These are phyloP conservation scores for Hiodon alosoides DNA, from an alignment of 2,113 vertebrate species.

Conservation along the genomic window DNA sequence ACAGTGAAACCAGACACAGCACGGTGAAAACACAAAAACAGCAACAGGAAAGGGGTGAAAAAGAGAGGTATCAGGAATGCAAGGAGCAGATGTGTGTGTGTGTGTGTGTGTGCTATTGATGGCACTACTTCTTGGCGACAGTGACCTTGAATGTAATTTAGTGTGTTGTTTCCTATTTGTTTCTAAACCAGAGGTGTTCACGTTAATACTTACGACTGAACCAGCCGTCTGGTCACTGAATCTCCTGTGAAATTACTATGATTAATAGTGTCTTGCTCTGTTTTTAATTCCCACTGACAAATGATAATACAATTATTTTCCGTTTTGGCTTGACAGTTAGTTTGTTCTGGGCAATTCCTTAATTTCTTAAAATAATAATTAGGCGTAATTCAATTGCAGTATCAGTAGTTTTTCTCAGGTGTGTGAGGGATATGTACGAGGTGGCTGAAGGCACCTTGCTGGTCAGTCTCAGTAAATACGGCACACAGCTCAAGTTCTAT, in stretches of 20 bases:
- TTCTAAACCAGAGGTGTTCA: constrained; percentile 33
- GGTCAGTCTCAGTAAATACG: constrained; percentile 51
- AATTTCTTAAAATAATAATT: constrained; percentile 72
- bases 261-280: constrained; percentile 48
- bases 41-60: too few relatives aligned
- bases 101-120: too few relatives aligned
- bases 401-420: constrained; percentile 69
- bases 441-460: constrained; percentile 54
- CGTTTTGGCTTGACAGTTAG: constrained; percentile 45
- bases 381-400: constrained; percentile 61
- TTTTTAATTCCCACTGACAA: constrained; percentile 36
- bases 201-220: constrained; percentile 42
- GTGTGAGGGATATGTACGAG: constrained; percentile 51
- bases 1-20: too few relatives aligned
- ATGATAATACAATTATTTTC: constrained; percentile 41
- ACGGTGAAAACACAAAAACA: too few relatives aligned
- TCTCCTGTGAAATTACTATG: constrained; percentile 41
- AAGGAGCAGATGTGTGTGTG: too few relatives aligned
- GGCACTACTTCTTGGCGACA: constrained; percentile 57
- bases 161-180: constrained; percentile 31
- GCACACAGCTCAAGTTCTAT: neutral
- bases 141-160: constrained; percentile 66
- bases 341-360: constrained; percentile 60
- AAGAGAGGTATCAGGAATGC: too few relatives aligned
- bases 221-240: constrained; percentile 23